Evolutionary conservation across 64 coral and sea anemone species (phyloP).

Genomic region (Montipora efflorescens): DNA sequence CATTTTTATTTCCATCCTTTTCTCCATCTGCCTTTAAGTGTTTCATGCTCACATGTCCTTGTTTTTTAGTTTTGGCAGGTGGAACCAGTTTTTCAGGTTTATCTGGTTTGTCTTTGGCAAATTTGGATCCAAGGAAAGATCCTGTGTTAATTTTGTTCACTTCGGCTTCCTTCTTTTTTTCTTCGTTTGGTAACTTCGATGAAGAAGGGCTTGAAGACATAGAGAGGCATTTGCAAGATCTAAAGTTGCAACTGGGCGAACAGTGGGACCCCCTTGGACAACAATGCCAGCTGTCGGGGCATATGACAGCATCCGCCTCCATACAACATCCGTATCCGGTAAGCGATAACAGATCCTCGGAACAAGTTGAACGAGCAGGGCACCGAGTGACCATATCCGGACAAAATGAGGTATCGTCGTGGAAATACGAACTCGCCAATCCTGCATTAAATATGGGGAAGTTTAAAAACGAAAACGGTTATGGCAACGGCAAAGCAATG

Average conservation of each 20-base stretch:
- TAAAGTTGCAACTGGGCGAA: conserved; percentile 56
- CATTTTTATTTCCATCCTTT: neutral
- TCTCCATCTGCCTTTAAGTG: neutral
- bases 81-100: neutral
- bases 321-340: conserved; percentile 89
- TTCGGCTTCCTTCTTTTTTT: neutral
- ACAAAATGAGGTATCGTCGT: conserved; percentile 46
- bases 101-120: neutral
- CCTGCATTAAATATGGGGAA: neutral
- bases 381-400: conserved; percentile 76
- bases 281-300: conserved; percentile 83
- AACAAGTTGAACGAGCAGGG: conserved; percentile 75
- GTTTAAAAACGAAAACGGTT: no score
- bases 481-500: no score
- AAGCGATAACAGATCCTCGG: conserved; percentile 66
- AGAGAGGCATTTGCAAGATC: conserved; percentile 54
- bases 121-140: neutral
- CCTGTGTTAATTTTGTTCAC: neutral
- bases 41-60: neutral
- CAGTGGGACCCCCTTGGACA: conserved; percentile 78
- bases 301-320: conserved; percentile 62
- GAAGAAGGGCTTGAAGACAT: neutral
- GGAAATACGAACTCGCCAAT: conserved; percentile 37
- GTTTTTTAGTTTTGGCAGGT: neutral
- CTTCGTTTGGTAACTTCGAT: neutral